These are phyloP conservation scores for Apodemia duryi DNA, from an alignment of 2,888 invertebrate genomes.

Conservation along the genomic window DNA sequence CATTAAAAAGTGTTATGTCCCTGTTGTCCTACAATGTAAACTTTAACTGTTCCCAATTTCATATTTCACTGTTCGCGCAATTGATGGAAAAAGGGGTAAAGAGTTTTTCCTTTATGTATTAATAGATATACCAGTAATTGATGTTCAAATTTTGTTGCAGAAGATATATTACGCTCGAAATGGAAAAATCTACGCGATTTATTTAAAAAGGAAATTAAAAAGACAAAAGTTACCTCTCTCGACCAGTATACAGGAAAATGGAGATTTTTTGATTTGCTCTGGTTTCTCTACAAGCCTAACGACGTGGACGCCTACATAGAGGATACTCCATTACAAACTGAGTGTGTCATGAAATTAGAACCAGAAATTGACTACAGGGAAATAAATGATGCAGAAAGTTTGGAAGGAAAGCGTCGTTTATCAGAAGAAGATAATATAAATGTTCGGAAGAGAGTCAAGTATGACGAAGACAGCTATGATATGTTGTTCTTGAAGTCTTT, in stretches of 20 bases:
- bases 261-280: constrained; percentile 42
- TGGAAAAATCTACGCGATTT: constrained; percentile 53
- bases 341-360: background rate
- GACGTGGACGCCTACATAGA: constrained; percentile 20
- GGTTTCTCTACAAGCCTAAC: constrained; percentile 36
- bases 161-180: constrained; percentile 40
- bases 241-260: constrained; percentile 44
- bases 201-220: constrained; percentile 43
- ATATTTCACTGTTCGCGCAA: too few species aligned
- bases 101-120: too few species aligned
- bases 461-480: constrained; percentile 43
- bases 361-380: background rate
- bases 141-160: constrained; percentile 36
- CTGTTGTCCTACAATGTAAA: too few species aligned
- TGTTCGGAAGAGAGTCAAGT: constrained; percentile 19
- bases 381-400: constrained; percentile 18
- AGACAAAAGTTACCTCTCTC: constrained; percentile 25
- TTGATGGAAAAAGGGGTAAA: too few species aligned
- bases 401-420: constrained; percentile 4
- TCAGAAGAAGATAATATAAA: background rate
- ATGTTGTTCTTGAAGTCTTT: constrained; percentile 53
- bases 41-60: too few species aligned
- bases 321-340: background rate
- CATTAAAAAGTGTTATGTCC: too few species aligned
- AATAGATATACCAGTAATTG: too few species aligned